Conservation (phyloP, 2,113 vertebrate species). For the Lepus europaeus region DNA sequence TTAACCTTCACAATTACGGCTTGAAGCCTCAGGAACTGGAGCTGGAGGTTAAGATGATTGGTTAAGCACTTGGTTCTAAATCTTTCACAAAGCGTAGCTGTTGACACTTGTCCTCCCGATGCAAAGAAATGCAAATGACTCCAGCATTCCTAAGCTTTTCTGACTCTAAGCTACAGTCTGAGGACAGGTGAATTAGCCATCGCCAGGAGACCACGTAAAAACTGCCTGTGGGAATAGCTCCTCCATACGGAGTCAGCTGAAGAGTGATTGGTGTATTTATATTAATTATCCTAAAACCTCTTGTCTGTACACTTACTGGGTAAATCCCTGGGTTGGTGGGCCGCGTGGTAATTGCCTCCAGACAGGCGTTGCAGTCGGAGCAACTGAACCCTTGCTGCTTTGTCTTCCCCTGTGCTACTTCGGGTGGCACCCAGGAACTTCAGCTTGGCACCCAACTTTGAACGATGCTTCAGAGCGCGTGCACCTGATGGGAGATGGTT, state of each 20-base stretch:
- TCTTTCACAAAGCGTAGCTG: slow-evolving; percentile 82
- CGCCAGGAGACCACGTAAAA: slow-evolving; percentile 49
- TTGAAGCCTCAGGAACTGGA: slow-evolving; percentile 82
- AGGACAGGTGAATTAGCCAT: slow-evolving; percentile 77
- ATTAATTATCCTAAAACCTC: slow-evolving; percentile 81
- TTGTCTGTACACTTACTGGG: slow-evolving; percentile 78
- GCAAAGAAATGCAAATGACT: slow-evolving; percentile 76
- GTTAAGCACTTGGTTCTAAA: slow-evolving; percentile 83
- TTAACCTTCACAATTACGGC: slow-evolving; percentile 85
- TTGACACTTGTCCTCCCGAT: slow-evolving; percentile 81
- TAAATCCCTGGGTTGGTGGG: slow-evolving; percentile 79
- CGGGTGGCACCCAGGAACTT: slow-evolving; percentile 42
- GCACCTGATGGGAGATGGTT: slow-evolving; percentile 5
- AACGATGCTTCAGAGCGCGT: not conserved
- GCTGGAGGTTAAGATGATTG: slow-evolving; percentile 85
- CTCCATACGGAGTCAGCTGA: slow-evolving; percentile 18
- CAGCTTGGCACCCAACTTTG: slow-evolving; percentile 11
- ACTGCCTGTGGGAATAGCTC: slow-evolving; percentile 40
- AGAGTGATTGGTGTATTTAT: slow-evolving; percentile 80
- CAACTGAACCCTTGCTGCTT: not conserved
- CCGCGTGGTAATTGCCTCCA: slow-evolving; percentile 73
- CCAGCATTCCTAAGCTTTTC: slow-evolving; percentile 52
- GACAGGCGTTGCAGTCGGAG: slow-evolving; percentile 66
- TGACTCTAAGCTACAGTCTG: not conserved
- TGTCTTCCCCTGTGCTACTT: not conserved